phyloP scores from a whole-genome alignment of 2,888 invertebrate species.

The Tiliacea aurago region DNA sequence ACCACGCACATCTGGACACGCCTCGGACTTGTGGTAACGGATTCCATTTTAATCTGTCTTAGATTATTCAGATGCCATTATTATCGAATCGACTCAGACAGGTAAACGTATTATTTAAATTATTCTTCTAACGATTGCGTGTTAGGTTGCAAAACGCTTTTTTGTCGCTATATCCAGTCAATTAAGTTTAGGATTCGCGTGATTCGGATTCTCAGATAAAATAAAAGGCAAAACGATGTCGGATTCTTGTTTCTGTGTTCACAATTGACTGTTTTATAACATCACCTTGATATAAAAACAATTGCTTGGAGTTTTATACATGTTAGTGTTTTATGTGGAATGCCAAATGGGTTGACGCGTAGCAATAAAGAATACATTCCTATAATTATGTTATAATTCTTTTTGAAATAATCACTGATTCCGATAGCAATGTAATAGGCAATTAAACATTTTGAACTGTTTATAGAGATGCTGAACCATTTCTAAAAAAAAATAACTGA shows the following conservation, averaged over 20 bases:
- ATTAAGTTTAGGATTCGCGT: conserved; percentile 85
- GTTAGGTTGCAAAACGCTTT: conserved; percentile 84
- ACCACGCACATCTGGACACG: conserved; percentile 63
- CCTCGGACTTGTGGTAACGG: conserved; percentile 59
- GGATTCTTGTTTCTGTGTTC: conserved; percentile 62
- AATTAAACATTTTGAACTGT: conserved; percentile 12
- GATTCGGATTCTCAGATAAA: conserved; percentile 81
- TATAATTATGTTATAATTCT: conserved; percentile 24
- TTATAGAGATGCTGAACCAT: not conserved
- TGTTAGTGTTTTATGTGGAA: conserved; percentile 33
- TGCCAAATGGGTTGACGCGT: conserved; percentile 25
- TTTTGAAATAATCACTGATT: conserved; percentile 8
- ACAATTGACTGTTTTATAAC: conserved; percentile 61
- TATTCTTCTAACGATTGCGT: conserved; percentile 81
- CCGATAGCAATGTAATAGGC: not conserved
- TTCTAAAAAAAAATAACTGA: not conserved
- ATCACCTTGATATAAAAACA: conserved; percentile 53
- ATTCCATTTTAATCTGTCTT: conserved; percentile 70
- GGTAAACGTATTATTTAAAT: conserved; percentile 86
- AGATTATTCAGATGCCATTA: conserved; percentile 81
- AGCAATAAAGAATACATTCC: conserved; percentile 17
- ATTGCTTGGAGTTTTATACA: conserved; percentile 39
- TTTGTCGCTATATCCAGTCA: conserved; percentile 84
- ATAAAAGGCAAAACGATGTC: conserved; percentile 65
- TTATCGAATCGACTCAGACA: conserved; percentile 78